A percentile compares a stretch with the other conserved stretches of the same genome.
Evolutionary conservation across 2,113 vertebrate genomes (phyloP).

Genomic region (Hystrix brachyura): DNA sequence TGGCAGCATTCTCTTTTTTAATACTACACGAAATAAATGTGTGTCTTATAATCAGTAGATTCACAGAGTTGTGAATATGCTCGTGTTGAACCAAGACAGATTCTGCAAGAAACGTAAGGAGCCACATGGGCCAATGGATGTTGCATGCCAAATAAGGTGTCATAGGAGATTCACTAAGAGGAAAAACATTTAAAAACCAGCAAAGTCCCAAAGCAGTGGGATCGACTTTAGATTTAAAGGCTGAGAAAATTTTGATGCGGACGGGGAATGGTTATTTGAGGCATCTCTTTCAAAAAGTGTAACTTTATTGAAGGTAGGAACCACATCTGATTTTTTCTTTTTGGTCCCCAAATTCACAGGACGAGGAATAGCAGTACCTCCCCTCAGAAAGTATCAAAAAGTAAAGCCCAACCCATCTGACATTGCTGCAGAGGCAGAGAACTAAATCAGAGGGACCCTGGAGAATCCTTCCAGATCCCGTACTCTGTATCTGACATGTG

Average conservation of each 20-base stretch:
- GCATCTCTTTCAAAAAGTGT: not conserved
- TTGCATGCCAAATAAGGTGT: not conserved
- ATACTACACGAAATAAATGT: not conserved
- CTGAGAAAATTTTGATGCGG: not conserved
- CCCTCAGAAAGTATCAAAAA: not conserved
- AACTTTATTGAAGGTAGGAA: conserved; percentile 11
- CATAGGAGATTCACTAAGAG: not conserved
- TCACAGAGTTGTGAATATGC: not conserved
- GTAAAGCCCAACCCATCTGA: not conserved
- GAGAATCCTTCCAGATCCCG: not conserved
- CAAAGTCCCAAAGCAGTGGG: not conserved
- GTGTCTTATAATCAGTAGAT: not conserved
- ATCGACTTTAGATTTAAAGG: not conserved
- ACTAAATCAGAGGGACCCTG: not conserved
- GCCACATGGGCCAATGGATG: not conserved
- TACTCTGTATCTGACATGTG: not conserved
- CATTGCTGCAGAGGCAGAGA: not conserved
- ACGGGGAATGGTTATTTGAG: not conserved
- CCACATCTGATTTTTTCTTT: not conserved
- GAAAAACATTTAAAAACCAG: not conserved
- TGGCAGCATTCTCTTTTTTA: not conserved
- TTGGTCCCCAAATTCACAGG: not conserved
- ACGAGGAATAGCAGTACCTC: not conserved
- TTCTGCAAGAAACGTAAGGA: not conserved
- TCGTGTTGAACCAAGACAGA: not conserved